phyloP scores from a whole-genome alignment of 2,888 invertebrate genomes.

The Thecophora atra region DNA sequence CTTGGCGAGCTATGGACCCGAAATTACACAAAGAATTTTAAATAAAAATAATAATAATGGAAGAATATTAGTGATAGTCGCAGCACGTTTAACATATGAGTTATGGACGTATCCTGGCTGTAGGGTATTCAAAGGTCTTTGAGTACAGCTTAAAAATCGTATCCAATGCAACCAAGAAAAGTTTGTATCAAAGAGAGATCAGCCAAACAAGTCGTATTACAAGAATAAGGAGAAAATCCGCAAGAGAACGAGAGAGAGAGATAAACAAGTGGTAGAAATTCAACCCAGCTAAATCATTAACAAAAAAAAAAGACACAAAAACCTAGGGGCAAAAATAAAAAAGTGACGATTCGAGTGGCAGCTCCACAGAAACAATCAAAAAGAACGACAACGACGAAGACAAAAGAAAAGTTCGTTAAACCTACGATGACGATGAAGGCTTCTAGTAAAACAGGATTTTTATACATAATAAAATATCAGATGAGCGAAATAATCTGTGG shows the following conservation, averaged over 20 bases:
- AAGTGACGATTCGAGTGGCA: conserved; percentile 22
- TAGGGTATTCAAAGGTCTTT: too few relatives aligned
- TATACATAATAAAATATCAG: conserved; percentile 13
- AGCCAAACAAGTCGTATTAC: background rate
- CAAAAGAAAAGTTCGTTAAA: conserved; percentile 47
- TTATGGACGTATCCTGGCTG: too few relatives aligned
- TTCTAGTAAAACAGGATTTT: conserved; percentile 38
- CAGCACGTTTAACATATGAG: too few relatives aligned
- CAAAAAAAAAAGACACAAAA: background rate
- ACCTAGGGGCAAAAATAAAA: conserved; percentile 13
- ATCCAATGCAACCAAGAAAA: background rate
- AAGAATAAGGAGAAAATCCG: background rate
- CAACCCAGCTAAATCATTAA: background rate
- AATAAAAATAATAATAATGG: too few relatives aligned
- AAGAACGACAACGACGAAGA: conserved; percentile 15
- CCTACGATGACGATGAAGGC: conserved; percentile 38
- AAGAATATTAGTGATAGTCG: too few relatives aligned
- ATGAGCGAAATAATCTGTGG: conserved; percentile 29
- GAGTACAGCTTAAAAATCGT: too few relatives aligned
- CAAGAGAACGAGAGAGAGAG: background rate
- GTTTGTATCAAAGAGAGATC: background rate
- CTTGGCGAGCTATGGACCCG: too few relatives aligned
- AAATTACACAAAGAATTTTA: too few relatives aligned
- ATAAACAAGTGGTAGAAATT: background rate
- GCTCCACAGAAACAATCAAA: conserved; percentile 7